phyloP scores from a whole-genome alignment of 2,797 vertebrate species.

The Platalea minor region DNA sequence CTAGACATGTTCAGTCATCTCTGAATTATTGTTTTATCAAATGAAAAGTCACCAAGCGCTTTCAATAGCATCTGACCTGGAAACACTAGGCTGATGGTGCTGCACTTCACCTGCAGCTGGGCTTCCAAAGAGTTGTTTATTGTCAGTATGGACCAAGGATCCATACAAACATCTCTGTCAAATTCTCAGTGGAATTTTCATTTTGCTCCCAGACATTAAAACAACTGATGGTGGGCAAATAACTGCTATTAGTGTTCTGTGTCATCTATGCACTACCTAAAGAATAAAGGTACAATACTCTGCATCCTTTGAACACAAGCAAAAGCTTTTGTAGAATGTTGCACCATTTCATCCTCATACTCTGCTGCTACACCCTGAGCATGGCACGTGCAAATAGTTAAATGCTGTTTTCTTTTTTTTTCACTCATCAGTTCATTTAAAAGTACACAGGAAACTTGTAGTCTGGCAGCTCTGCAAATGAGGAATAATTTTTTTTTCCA shows the following conservation, averaged over 20 bases:
- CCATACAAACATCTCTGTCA: background rate
- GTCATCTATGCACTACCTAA: background rate
- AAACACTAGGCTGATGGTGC: background rate
- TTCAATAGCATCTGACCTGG: conserved; percentile 14
- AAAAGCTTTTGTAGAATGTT: background rate
- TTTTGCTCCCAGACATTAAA: background rate
- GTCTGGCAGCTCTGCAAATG: background rate
- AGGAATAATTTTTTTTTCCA: background rate
- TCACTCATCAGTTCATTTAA: background rate
- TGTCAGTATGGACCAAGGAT: background rate
- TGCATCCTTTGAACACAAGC: background rate
- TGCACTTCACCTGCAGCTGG: background rate
- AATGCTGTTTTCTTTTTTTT: conserved; percentile 2
- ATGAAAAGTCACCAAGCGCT: background rate
- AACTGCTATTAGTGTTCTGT: background rate
- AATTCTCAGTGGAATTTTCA: background rate
- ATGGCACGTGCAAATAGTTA: background rate
- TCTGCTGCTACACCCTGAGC: background rate
- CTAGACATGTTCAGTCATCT: conserved; percentile 17
- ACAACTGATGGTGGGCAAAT: background rate
- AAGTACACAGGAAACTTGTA: background rate
- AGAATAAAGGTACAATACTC: background rate
- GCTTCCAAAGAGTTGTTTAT: background rate
- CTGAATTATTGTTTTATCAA: conserved; percentile 35
- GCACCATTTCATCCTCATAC: background rate